Evolutionary conservation across 2,888 invertebrate species (phyloP), one percentile per base, ranked within the genome.

Genomic region (Andricus curvator): DNA sequence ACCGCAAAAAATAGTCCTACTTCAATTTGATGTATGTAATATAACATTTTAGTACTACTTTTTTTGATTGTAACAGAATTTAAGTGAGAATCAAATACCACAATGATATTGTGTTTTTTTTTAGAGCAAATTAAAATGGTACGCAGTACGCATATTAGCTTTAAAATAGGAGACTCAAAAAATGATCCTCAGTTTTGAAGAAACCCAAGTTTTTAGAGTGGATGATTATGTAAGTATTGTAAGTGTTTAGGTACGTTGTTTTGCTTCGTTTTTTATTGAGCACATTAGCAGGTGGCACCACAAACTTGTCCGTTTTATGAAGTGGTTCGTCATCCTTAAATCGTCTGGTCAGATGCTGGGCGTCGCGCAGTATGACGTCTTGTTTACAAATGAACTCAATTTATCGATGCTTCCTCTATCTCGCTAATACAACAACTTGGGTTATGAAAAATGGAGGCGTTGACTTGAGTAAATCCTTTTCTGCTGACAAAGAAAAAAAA

Each of bases 271-370:
- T 62, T 62, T 22, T 37, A 20, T 20, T 41, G 37, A 33, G 66
- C 33, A 41, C 33, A 66, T 66, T 66, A 66, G 41, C 37, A 37
- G 66, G 33, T 33, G 37, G 37, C 9, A 66, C 66, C 41, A 41
- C 41, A 41, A n/a, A 66, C 13, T n/a, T 66, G 29, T 65, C 25
- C 2, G 65, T 65, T 65, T 65, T 8, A 20, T 33, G 11, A 66
- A n/a, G 66, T 66, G 22, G 41, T 37, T 41, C 37, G n/a, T 66
- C 66, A 66, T 66, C n/a, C 66, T 66, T 66, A 66, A 66, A 66
- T 37, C 66, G 37, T 37, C 20, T 41, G 66, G 66, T 41, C 66
- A 66, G 66, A 37, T 66, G 66, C 33, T 20, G 29, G 29, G 37
- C 37, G 41, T 66, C 66, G 66, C 66, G 25, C 62, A 66, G 66